Percentiles rank a stretch among this genome's conserved stretches.
phyloP scores from a whole-genome alignment of 2,113 vertebrate genomes.

The Paratilapia polleni region DNA sequence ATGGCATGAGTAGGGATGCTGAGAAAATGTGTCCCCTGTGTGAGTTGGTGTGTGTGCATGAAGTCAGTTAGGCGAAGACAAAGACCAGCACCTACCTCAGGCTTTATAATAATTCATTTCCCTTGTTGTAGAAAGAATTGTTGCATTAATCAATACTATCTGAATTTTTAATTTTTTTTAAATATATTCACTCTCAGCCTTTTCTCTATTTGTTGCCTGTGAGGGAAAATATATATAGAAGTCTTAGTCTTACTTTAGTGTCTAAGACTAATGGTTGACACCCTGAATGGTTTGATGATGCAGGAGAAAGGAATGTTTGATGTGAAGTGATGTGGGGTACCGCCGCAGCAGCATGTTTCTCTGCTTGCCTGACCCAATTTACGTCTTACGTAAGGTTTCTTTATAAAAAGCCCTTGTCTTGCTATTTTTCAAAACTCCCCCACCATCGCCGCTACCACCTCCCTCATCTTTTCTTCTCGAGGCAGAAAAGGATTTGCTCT shows the following conservation, averaged over 20 bases:
- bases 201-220: conserved; percentile 35
- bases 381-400: conserved; percentile 62
- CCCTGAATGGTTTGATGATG: conserved; percentile 35
- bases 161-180: background rate
- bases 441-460: background rate
- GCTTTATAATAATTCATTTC: conserved; percentile 16
- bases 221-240: conserved; percentile 2
- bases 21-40: conserved; percentile 22
- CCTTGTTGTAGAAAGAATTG: background rate
- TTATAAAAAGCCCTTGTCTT: conserved; percentile 50
- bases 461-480: conserved; percentile 28
- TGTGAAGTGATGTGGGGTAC: conserved; percentile 47
- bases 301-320: conserved; percentile 31
- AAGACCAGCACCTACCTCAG: background rate
- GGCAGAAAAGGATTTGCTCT: conserved; percentile 20
- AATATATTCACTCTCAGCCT: background rate
- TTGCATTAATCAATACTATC: background rate
- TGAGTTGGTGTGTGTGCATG: background rate
- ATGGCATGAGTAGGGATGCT: conserved; percentile 27
- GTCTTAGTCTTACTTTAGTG: background rate
- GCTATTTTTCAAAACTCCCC: conserved; percentile 36
- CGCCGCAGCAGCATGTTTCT: conserved; percentile 50
- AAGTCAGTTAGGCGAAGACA: background rate
- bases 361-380: conserved; percentile 67
- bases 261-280: background rate